phyloP scores from a whole-genome alignment of 2,113 vertebrate species.

The Orientallactaga bullata region DNA sequence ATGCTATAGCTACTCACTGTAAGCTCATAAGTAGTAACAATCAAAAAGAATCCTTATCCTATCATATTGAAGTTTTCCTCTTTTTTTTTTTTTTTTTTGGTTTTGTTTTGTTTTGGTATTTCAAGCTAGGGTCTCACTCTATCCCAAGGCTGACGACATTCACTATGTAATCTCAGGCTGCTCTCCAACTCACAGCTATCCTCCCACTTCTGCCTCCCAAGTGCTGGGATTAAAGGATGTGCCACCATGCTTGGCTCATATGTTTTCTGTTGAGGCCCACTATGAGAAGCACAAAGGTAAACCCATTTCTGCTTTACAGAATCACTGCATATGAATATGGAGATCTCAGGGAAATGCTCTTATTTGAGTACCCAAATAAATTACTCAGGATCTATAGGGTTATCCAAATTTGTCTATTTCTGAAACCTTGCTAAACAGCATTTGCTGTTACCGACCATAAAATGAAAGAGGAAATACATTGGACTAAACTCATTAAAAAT shows the following conservation, averaged over 20 bases:
- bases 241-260: too few species aligned
- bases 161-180: too few species aligned
- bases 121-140: too few species aligned
- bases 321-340: not conserved
- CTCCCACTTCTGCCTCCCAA: too few species aligned
- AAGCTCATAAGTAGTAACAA: not conserved
- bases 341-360: not conserved
- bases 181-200: too few species aligned
- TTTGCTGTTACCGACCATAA: not conserved
- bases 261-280: not conserved
- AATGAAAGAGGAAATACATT: not conserved
- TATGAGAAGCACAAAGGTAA: not conserved
- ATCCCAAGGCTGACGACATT: too few species aligned
- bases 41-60: not conserved
- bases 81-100: too few species aligned
- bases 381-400: not conserved
- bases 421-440: conserved; percentile 10
- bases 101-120: too few species aligned
- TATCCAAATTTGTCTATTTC: conserved; percentile 18
- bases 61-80: too few species aligned
- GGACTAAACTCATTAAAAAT: not conserved
- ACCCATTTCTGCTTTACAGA: not conserved
- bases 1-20: not conserved
- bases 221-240: too few species aligned
- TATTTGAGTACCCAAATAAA: not conserved